phyloP scores from a whole-genome alignment of 2,888 invertebrate species.

The Fragum sueziense region DNA sequence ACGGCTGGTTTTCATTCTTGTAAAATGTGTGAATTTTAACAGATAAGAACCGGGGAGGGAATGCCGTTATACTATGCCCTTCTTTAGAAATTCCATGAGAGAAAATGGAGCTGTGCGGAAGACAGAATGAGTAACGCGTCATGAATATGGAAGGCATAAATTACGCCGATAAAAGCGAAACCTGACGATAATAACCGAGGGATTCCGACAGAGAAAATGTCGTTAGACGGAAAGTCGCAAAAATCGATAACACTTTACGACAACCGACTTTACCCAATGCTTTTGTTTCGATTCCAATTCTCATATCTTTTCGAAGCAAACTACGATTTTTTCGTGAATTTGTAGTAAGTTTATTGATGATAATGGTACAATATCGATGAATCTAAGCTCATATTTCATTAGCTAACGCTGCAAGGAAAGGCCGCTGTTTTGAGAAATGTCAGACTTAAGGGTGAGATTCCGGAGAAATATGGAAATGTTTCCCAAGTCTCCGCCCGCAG shows the following conservation, averaged over 20 bases:
- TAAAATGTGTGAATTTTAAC: no score
- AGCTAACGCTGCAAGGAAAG: background rate
- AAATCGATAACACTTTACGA: background rate
- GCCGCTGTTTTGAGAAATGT: background rate
- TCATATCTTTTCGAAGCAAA: no score
- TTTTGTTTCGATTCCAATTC: no score
- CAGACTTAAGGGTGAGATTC: background rate
- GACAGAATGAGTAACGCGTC: background rate
- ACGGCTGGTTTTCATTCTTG: no score
- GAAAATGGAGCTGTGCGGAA: background rate
- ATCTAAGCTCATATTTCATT: no score
- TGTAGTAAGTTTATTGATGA: no score
- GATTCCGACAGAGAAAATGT: background rate
- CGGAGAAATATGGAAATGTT: background rate
- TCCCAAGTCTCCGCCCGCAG: conserved; percentile 1
- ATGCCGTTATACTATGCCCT: no score
- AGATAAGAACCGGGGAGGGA: no score
- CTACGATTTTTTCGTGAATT: no score
- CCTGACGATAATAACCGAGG: background rate
- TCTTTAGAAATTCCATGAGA: background rate
- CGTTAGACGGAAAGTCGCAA: background rate
- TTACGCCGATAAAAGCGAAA: background rate
- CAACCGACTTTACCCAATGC: no score
- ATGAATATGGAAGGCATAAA: background rate
- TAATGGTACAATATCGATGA: no score